Evolutionary conservation across 1,140 invertebrate genomes (phyloP), one percentile per base, ranked within the genome.

Genomic region (Saccostrea echinata): DNA sequence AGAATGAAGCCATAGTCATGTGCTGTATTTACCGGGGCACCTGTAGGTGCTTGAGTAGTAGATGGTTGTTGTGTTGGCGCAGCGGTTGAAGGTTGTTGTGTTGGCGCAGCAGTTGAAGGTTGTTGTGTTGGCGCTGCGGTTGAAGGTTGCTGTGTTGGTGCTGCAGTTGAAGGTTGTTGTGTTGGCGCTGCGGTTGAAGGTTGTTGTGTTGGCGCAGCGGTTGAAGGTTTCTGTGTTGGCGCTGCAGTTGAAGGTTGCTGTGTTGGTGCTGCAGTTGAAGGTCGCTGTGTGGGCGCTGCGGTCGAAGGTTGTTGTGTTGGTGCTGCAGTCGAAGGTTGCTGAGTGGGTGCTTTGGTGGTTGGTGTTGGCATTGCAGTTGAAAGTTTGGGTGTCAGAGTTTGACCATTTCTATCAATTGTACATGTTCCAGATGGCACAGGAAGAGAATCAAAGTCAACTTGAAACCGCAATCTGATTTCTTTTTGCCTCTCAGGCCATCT

Each of bases 1-100:
- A 95, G 89, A 0, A 94, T 94, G 24, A 94, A 89, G 1, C 43
- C 89, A 61, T 93, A 93, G 86, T 93, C 90, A 84, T 93, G 92
- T 81, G 91, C 92, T 43, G 88, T 86, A 16, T 84, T 84, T 4
- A 57, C 0, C 1, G 53, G 27, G 13, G 52, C 13, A 51, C 0
- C 16, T 61, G 83, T 57, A 16, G n/a, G n/a, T n/a, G n/a, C n/a
- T n/a, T n/a, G n/a, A n/a, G n/a, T n/a, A n/a, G n/a, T n/a, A n/a
- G n/a, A n/a, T n/a, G n/a, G n/a, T n/a, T n/a, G n/a, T n/a, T n/a
- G n/a, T n/a, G n/a, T n/a, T n/a, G n/a, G n/a, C n/a, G n/a, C n/a
- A n/a, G n/a, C n/a, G n/a, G n/a, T n/a, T n/a, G n/a, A n/a, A n/a
- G n/a, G n/a, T n/a, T n/a, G n/a, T n/a, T n/a, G n/a, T n/a, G n/a